These are phyloP conservation scores for Tenthredo livida DNA, from an alignment of 2,888 invertebrate genomes.

Conservation along the genomic window DNA sequence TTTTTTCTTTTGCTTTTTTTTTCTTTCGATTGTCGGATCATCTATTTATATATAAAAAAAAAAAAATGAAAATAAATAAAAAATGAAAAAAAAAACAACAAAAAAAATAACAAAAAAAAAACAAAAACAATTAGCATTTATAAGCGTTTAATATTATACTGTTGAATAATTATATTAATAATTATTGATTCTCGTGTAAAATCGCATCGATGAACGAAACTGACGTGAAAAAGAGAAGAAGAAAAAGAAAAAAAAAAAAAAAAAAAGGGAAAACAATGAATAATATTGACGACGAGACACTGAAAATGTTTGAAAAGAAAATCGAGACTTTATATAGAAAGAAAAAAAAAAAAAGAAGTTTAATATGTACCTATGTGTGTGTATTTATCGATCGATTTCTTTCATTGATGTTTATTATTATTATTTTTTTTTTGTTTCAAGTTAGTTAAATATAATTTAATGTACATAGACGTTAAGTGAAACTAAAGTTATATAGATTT, in stretches of 20 bases:
- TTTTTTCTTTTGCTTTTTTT: no score
- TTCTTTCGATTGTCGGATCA: not conserved
- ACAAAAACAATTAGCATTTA: constrained; percentile 72
- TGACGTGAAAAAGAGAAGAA: constrained; percentile 18
- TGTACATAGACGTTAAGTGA: constrained; percentile 62
- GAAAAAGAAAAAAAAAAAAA: not conserved
- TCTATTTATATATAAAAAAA: constrained; percentile 60
- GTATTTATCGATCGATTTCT: constrained; percentile 62
- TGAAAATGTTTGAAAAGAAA: not conserved
- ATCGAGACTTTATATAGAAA: not conserved
- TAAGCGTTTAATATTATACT: constrained; percentile 68
- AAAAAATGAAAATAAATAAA: constrained; percentile 60
- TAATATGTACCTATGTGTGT: not conserved
- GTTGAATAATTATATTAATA: constrained; percentile 50
- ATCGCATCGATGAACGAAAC: constrained; percentile 68
- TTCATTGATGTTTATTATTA: constrained; percentile 69
- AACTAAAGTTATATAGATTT: not conserved
- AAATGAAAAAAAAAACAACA: constrained; percentile 70
- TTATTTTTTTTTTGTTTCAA: constrained; percentile 58
- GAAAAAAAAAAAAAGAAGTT: not conserved
- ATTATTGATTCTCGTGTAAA: not conserved
- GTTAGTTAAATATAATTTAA: constrained; percentile 59
- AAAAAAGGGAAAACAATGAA: not conserved
- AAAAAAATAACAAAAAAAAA: constrained; percentile 69
- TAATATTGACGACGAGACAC: not conserved